Evolutionary conservation across 2,888 invertebrate genomes (phyloP).

Genomic region (Caenorhabditis sp.): DNA sequence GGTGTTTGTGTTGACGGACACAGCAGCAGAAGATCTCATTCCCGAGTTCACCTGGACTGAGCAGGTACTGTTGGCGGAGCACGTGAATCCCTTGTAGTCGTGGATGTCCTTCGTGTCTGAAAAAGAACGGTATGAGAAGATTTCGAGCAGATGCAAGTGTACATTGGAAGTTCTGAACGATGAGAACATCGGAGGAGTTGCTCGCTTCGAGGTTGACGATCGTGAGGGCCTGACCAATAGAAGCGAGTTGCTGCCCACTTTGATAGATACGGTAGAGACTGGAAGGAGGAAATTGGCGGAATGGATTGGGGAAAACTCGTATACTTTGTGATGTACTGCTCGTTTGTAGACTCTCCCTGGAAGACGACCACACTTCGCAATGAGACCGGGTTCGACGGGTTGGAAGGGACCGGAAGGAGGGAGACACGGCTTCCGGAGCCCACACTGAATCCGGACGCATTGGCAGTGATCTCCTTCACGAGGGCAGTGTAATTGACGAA

Average conservation of each 20-base stretch:
- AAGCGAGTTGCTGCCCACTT: conserved; percentile 4
- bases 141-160: no score
- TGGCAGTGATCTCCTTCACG: background rate
- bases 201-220: conserved; percentile 24
- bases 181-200: conserved; percentile 4
- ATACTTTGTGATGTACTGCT: conserved; percentile 6
- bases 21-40: background rate
- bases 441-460: conserved; percentile 6
- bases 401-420: conserved; percentile 11
- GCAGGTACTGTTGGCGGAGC: conserved; percentile 7
- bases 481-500: conserved; percentile 4
- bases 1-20: background rate
- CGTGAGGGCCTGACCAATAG: background rate
- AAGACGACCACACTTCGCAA: conserved; percentile 14
- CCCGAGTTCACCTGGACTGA: background rate
- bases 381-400: background rate
- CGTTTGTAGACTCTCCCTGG: conserved; percentile 5
- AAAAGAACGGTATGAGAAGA: background rate
- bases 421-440: conserved; percentile 9
- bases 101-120: conserved; percentile 15
- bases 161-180: conserved; percentile 21
- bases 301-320: background rate
- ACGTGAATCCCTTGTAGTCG: conserved; percentile 2
- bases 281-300: background rate
- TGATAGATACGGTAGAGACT: conserved; percentile 19